Conservation (phyloP, 2,888 invertebrate species). For the Drosophila nigricruria region DNA sequence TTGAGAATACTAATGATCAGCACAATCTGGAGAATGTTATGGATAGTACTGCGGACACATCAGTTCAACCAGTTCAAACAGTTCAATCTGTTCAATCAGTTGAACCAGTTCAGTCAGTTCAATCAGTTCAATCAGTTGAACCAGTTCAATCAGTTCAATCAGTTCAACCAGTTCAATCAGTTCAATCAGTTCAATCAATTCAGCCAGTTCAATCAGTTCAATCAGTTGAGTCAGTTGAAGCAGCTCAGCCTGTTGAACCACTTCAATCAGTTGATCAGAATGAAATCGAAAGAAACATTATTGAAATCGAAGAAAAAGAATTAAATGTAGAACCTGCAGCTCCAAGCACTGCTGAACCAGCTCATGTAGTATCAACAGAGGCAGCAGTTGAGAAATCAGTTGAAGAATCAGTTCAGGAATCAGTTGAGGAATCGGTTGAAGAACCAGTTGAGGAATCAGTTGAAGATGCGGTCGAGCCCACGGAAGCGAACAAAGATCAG, state of each 20-base stretch:
- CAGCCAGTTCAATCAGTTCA: background rate
- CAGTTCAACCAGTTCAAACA: background rate
- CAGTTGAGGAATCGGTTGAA: conserved; percentile 19
- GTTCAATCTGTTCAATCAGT: background rate
- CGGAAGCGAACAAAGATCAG: conserved; percentile 19
- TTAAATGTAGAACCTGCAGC: background rate
- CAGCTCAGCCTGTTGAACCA: background rate
- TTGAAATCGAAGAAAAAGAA: conserved; percentile 37
- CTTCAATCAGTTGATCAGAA: conserved; percentile 11
- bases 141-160: background rate
- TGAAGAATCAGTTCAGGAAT: conserved; percentile 13
- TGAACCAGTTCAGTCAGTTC: background rate
- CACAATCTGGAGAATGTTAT: background rate
- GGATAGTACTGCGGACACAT: background rate
- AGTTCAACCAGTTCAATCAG: background rate
- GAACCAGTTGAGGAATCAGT: conserved; percentile 9
- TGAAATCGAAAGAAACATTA: conserved; percentile 48
- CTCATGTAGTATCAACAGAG: conserved; percentile 34
- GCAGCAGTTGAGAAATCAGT: conserved; percentile 1
- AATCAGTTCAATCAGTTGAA: background rate
- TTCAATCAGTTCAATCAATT: background rate
- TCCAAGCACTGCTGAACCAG: conserved; percentile 13
- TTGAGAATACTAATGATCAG: conserved; percentile 1
- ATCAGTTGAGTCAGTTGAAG: background rate
- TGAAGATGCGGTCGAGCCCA: conserved; percentile 21